phyloP scores from a whole-genome alignment of 2,113 vertebrate genomes.

The Thalassoma bifasciatum region DNA sequence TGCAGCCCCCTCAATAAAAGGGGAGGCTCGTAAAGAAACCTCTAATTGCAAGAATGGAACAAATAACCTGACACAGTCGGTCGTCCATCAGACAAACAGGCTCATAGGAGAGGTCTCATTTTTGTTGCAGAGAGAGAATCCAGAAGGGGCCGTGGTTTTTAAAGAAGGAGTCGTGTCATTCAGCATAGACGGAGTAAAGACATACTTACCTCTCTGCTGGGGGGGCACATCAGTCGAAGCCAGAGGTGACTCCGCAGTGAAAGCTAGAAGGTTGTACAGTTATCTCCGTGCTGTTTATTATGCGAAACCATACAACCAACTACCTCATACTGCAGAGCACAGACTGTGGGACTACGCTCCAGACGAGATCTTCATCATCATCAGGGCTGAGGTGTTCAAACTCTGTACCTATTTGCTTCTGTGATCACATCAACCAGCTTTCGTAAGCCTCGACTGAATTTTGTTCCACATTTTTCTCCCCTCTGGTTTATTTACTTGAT shows the following conservation, averaged over 20 bases:
- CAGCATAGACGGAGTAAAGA: slow-evolving; percentile 50
- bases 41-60: slow-evolving; percentile 17
- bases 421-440: neutral
- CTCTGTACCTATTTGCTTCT: slow-evolving; percentile 42
- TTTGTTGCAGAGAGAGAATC: slow-evolving; percentile 9
- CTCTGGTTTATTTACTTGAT: no score
- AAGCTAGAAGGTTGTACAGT: slow-evolving; percentile 90
- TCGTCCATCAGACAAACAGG: slow-evolving; percentile 26
- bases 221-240: slow-evolving; percentile 56
- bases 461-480: no score
- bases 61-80: slow-evolving; percentile 19
- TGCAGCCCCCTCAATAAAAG: neutral
- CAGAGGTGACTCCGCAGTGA: slow-evolving; percentile 85
- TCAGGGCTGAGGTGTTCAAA: slow-evolving; percentile 51
- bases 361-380: slow-evolving; percentile 64
- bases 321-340: slow-evolving; percentile 87
- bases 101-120: slow-evolving; percentile 10
- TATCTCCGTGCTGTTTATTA: slow-evolving; percentile 87
- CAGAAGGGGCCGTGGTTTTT: slow-evolving; percentile 31
- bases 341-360: slow-evolving; percentile 68
- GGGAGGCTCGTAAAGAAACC: slow-evolving; percentile 10
- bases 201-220: slow-evolving; percentile 77
- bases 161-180: slow-evolving; percentile 48
- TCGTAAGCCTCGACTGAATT: no score
- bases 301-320: slow-evolving; percentile 90